Evolutionary conservation across 1,140 invertebrate genomes (phyloP).

Genomic region (Neoseiulus cucumeris): DNA sequence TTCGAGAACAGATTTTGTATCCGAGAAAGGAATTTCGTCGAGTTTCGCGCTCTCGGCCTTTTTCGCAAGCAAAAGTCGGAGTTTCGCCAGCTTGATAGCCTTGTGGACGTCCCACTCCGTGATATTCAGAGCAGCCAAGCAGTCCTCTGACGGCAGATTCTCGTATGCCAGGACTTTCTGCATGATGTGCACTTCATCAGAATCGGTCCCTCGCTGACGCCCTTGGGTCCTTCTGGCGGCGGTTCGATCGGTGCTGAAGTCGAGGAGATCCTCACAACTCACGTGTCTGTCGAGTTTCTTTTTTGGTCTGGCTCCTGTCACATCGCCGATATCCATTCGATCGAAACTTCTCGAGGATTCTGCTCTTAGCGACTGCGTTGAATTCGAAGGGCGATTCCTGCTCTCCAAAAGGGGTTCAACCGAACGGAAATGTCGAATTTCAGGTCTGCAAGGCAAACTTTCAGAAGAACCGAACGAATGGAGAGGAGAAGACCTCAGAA

Average conservation of each 20-base stretch:
- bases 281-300: conserved; percentile 42
- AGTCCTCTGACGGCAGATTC: conserved; percentile 56
- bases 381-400: conserved; percentile 16
- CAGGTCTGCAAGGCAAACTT: not conserved
- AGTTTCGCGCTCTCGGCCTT: not conserved
- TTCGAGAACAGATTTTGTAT: conserved; percentile 1
- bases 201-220: conserved; percentile 54
- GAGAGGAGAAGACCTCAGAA: not conserved
- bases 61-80: not conserved
- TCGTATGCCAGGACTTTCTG: conserved; percentile 62
- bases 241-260: conserved; percentile 65
- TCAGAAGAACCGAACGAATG: not conserved
- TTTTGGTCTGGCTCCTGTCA: not conserved
- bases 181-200: conserved; percentile 78
- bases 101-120: conserved; percentile 70
- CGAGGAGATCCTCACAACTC: conserved; percentile 72
- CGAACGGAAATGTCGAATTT: not conserved
- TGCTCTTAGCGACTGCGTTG: conserved; percentile 17
- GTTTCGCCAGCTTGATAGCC: conserved; percentile 51
- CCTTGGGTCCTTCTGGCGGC: conserved; percentile 39
- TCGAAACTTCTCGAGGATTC: not conserved
- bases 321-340: not conserved
- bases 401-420: not conserved
- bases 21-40: conserved; percentile 4
- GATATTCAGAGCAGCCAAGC: conserved; percentile 53